Conservation (phyloP, 2,888 invertebrate genomes). For the Catocala nupta region DNA sequence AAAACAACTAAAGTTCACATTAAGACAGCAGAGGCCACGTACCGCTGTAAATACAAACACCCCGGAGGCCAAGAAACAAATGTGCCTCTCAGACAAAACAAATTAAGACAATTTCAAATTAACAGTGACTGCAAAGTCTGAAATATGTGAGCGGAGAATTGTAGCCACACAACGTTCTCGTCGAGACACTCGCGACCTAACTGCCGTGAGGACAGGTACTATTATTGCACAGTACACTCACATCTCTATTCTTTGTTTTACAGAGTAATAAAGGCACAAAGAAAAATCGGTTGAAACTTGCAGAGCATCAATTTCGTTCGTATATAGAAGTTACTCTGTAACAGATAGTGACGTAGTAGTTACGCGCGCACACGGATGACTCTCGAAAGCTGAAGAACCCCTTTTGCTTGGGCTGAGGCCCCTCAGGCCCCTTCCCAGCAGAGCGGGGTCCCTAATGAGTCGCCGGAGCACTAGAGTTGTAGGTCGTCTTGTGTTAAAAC, state of each 20-base stretch:
- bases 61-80: constrained; percentile 72
- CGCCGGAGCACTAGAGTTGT: constrained; percentile 86
- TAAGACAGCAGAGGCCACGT: constrained; percentile 40
- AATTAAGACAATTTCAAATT: constrained; percentile 84
- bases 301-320: constrained; percentile 35
- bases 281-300: constrained; percentile 27
- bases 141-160: constrained; percentile 69
- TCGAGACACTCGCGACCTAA: constrained; percentile 64
- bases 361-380: constrained; percentile 74
- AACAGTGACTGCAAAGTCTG: constrained; percentile 77
- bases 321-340: constrained; percentile 51
- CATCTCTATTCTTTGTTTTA: constrained; percentile 43
- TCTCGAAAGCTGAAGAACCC: constrained; percentile 78
- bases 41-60: constrained; percentile 61
- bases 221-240: constrained; percentile 54
- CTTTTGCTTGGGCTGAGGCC: constrained; percentile 77
- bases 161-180: constrained; percentile 62
- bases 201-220: constrained; percentile 49
- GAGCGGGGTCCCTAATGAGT: constrained; percentile 84
- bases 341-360: constrained; percentile 60
- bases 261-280: constrained; percentile 48
- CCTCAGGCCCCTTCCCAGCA: constrained; percentile 73
- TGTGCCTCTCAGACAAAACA: constrained; percentile 74
- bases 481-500: constrained; percentile 81
- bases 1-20: constrained; percentile 50